Conservation (phyloP, 2,113 vertebrate species). For the Blennius ocellaris region DNA sequence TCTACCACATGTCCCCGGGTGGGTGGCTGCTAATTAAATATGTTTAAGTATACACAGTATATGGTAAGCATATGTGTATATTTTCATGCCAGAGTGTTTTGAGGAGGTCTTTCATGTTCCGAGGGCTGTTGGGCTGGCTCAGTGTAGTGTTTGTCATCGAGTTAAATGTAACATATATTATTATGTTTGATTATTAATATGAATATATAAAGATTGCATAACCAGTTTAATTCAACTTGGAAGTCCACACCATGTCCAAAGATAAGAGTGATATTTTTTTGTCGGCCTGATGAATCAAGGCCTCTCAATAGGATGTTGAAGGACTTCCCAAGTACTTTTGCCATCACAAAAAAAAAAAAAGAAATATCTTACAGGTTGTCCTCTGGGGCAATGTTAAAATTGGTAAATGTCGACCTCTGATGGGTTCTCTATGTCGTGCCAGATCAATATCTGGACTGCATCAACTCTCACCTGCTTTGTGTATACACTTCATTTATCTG, state of each 20-base stretch:
- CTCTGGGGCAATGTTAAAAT: neutral
- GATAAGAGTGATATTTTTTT: neutral
- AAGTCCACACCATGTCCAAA: neutral
- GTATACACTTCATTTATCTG: conserved; percentile 25
- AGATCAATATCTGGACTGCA: conserved; percentile 26
- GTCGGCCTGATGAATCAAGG: accelerated
- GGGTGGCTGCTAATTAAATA: conserved; percentile 40
- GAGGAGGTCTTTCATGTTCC: neutral
- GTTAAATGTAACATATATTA: neutral
- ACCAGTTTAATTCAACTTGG: neutral
- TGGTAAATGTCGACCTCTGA: neutral
- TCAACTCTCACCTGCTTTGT: conserved; percentile 19
- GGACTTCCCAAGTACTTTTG: neutral
- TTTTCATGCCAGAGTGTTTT: conserved; percentile 1
- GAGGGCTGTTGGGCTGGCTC: neutral
- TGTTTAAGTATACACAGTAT: conserved; percentile 3
- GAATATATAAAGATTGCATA: neutral
- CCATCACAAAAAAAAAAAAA: neutral
- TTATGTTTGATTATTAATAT: neutral
- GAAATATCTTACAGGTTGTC: neutral
- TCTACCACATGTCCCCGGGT: conserved; percentile 57
- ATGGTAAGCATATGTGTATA: conserved; percentile 5
- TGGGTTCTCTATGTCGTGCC: conserved; percentile 5
- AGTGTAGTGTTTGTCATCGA: neutral
- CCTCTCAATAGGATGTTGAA: neutral